These are phyloP conservation scores for Arctia plantaginis DNA, from an alignment of 2,888 invertebrate species.

Conservation along the genomic window DNA sequence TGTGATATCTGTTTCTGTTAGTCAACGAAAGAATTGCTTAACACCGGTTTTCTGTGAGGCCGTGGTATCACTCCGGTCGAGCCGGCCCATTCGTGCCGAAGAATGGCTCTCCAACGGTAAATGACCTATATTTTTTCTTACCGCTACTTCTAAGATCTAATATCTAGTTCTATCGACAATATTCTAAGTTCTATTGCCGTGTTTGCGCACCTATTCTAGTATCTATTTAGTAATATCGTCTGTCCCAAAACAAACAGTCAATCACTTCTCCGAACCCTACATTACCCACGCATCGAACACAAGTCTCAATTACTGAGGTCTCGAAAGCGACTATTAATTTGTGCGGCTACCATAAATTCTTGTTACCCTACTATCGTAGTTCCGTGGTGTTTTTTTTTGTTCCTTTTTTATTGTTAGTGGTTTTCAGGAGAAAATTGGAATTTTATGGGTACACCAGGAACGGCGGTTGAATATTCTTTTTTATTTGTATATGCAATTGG, in stretches of 20 bases:
- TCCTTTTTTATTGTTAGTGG: constrained; percentile 47
- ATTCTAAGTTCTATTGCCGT: too few relatives aligned
- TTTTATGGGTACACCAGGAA: constrained; percentile 23
- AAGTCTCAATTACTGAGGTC: constrained; percentile 51
- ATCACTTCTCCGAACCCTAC: constrained; percentile 31
- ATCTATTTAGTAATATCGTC: constrained; percentile 31
- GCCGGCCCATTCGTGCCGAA: too few relatives aligned
- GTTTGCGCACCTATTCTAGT: not conserved
- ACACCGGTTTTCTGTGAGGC: too few relatives aligned
- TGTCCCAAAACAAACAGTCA: constrained; percentile 28
- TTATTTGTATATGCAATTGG: not conserved
- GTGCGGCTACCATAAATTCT: constrained; percentile 55
- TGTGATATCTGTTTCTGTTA: too few relatives aligned
- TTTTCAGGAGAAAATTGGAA: constrained; percentile 41
- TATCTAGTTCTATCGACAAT: too few relatives aligned
- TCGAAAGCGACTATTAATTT: constrained; percentile 57
- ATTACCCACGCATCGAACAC: constrained; percentile 43
- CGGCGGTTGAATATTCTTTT: not conserved
- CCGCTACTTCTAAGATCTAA: too few relatives aligned
- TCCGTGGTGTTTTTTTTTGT: constrained; percentile 30
- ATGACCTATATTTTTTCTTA: too few relatives aligned
- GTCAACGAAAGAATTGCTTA: too few relatives aligned
- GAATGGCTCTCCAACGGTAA: too few relatives aligned
- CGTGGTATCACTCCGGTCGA: too few relatives aligned
- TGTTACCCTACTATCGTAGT: constrained; percentile 51